A percentile compares a stretch with the other conserved stretches of the same genome.
phyloP scores from a whole-genome alignment of 2,113 vertebrate species.

The Neopipo cinnamomea region DNA sequence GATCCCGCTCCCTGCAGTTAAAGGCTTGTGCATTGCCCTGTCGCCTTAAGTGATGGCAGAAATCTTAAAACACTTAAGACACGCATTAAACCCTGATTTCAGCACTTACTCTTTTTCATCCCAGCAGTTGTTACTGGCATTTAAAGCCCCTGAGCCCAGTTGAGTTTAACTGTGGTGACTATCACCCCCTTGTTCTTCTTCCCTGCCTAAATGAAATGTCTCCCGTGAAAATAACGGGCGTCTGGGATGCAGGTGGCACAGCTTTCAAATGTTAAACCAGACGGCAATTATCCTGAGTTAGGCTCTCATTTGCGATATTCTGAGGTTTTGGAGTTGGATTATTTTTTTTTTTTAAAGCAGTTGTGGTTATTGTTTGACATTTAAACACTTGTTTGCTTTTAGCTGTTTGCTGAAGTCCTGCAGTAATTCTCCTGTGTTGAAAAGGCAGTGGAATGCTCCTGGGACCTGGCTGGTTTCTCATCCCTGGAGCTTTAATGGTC shows the following conservation, averaged over 20 bases:
- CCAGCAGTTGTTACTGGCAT: background rate
- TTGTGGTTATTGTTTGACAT: background rate
- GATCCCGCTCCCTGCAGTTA: background rate
- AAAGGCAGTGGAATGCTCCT: background rate
- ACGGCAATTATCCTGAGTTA: constrained; percentile 18
- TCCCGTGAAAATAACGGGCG: background rate
- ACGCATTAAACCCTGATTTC: background rate
- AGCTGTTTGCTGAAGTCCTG: background rate
- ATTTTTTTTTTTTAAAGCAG: background rate
- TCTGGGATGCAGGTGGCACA: background rate
- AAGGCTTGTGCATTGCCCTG: background rate
- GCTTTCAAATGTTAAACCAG: constrained; percentile 18
- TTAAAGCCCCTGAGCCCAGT: background rate
- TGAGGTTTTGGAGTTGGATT: background rate
- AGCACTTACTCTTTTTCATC: background rate
- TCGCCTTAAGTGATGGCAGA: background rate
- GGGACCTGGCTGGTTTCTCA: background rate
- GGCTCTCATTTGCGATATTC: background rate
- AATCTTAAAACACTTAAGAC: background rate
- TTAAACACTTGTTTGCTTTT: background rate
- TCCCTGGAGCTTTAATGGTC: background rate
- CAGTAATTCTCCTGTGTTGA: fast-evolving
- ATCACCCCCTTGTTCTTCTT: background rate
- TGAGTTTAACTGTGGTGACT: background rate
- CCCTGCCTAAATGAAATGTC: background rate